Conservation (phyloP, 1,140 invertebrate genomes). For the Contarinia nasturtii region DNA sequence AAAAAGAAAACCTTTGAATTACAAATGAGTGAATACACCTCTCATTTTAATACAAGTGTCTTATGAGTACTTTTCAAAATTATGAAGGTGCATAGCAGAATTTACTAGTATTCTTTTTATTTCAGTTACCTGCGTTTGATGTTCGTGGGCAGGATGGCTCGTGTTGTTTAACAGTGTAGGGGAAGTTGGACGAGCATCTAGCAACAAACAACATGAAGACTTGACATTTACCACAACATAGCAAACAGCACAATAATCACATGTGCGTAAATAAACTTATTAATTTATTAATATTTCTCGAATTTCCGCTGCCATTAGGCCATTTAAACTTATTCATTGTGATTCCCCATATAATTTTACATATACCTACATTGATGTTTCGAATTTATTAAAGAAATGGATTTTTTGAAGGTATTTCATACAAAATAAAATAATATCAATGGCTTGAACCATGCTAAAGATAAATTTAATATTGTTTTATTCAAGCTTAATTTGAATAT, state of each 20-base stretch:
- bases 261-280: too few relatives aligned
- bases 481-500: too few relatives aligned
- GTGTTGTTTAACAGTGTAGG: slow-evolving; percentile 28
- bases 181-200: slow-evolving; percentile 28
- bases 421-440: too few relatives aligned
- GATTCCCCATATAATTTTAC: neutral
- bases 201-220: slow-evolving; percentile 38
- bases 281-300: too few relatives aligned
- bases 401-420: slow-evolving; percentile 1
- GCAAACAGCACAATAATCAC: slow-evolving; percentile 7
- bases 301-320: neutral
- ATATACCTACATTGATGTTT: neutral
- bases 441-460: too few relatives aligned
- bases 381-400: neutral
- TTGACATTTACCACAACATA: slow-evolving; percentile 28
- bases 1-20: too few relatives aligned
- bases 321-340: neutral
- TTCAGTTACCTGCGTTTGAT: slow-evolving; percentile 26
- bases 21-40: too few relatives aligned
- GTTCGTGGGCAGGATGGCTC: slow-evolving; percentile 27
- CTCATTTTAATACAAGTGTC: too few relatives aligned
- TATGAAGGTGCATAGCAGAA: neutral
- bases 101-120: neutral
- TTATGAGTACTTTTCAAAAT: neutral
- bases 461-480: too few relatives aligned